Percentiles rank a stretch among this genome's conserved stretches.
phyloP scores from a whole-genome alignment of 2,888 invertebrate genomes.

The Eupelmus urozonus region DNA sequence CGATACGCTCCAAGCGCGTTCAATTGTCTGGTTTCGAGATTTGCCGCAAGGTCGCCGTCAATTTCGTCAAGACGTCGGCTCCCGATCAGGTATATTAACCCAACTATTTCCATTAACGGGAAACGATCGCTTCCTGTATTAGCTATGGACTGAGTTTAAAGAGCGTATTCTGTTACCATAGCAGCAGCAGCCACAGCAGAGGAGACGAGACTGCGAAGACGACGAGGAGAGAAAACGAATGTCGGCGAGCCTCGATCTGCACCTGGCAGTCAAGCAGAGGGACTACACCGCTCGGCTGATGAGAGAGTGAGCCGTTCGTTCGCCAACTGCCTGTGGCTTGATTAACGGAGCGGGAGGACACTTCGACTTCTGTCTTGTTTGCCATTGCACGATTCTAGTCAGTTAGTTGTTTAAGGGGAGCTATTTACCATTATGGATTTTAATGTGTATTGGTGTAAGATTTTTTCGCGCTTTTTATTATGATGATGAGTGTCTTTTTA shows the following conservation, averaged over 20 bases:
- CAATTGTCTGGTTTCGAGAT: constrained; percentile 73
- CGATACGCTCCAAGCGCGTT: constrained; percentile 68
- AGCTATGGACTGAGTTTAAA: too few species aligned
- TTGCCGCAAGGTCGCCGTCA: constrained; percentile 70
- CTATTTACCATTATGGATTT: not conserved
- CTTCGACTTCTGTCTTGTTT: constrained; percentile 12
- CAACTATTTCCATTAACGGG: too few species aligned
- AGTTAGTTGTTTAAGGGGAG: not conserved
- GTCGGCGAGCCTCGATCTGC: constrained; percentile 72
- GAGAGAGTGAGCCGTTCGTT: constrained; percentile 64
- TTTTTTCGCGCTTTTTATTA: too few species aligned
- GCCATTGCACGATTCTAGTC: constrained; percentile 47
- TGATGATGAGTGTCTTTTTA: too few species aligned
- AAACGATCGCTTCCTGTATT: too few species aligned
- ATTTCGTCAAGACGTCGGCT: constrained; percentile 19
- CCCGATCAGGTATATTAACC: not conserved
- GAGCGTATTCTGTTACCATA: too few species aligned
- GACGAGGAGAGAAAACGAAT: constrained; percentile 65
- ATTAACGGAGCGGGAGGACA: not conserved
- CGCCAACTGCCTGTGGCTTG: constrained; percentile 7
- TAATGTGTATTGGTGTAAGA: too few species aligned
- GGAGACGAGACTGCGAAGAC: constrained; percentile 28
- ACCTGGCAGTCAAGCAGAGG: constrained; percentile 72
- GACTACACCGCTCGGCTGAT: constrained; percentile 72
- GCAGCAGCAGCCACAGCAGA: too few species aligned